phyloP scores from a whole-genome alignment of 2,113 vertebrate genomes.

The Haplochromis vanheusdeni region DNA sequence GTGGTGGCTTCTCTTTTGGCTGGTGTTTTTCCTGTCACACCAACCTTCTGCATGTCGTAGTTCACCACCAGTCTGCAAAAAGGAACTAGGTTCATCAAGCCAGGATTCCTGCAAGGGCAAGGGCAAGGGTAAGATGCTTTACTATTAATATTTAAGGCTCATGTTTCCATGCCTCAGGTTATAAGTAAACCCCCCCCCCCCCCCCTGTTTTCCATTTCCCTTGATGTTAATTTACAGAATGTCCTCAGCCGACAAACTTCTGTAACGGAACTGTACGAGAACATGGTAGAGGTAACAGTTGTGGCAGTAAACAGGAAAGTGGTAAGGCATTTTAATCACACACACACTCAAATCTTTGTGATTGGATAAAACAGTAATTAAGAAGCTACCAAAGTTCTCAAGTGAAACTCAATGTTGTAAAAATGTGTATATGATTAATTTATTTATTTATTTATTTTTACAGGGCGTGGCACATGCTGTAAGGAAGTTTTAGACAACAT shows the following conservation, averaged over 20 bases:
- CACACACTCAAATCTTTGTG: too few relatives aligned
- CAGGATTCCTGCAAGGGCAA: rapidly evolving
- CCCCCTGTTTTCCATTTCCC: too few relatives aligned
- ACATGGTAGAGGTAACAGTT: rapidly evolving
- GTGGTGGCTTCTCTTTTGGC: background rate
- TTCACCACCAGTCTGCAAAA: rapidly evolving
- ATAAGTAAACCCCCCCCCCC: too few relatives aligned
- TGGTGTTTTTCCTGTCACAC: background rate
- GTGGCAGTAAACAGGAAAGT: rapidly evolving
- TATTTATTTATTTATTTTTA: rapidly evolving
- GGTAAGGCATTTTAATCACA: too few relatives aligned
- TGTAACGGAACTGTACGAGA: rapidly evolving
- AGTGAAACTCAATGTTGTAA: background rate
- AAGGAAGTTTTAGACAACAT: rapidly evolving
- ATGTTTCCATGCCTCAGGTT: background rate
- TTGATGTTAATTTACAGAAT: too few relatives aligned
- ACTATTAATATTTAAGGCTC: background rate
- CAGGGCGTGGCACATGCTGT: rapidly evolving
- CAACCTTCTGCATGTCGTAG: background rate
- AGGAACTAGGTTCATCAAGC: rapidly evolving
- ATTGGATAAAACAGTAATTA: background rate
- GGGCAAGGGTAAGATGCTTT: rapidly evolving
- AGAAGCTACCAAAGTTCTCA: background rate
- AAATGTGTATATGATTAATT: background rate
- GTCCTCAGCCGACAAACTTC: too few relatives aligned